phyloP scores from a whole-genome alignment of 2,113 vertebrate genomes.

The Dipodomys stephensi region DNA sequence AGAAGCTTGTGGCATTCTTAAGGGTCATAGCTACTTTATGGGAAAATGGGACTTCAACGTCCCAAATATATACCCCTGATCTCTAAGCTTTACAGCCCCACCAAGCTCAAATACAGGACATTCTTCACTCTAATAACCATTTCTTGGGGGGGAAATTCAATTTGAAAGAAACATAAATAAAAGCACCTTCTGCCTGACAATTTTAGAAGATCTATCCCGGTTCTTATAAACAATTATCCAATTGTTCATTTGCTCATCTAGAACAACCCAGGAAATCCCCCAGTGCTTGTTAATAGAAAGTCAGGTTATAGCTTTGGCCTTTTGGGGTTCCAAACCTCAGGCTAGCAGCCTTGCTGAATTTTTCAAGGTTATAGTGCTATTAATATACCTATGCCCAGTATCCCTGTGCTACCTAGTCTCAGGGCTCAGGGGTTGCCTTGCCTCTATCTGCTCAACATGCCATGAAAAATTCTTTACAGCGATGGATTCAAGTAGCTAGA shows the following conservation, averaged over 20 bases:
- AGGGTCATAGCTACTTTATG: not conserved
- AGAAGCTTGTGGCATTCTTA: not conserved
- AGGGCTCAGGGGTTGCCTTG: not conserved
- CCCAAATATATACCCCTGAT: not conserved
- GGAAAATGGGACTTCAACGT: not conserved
- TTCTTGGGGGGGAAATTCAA: not conserved
- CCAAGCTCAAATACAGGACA: not conserved
- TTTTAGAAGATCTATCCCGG: not conserved
- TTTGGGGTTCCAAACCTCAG: not conserved
- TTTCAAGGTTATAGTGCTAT: not conserved
- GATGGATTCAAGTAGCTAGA: not conserved
- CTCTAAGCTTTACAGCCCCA: not conserved
- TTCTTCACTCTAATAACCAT: not conserved
- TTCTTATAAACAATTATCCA: not conserved
- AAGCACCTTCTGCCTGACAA: not conserved
- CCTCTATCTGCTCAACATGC: conserved; percentile 1
- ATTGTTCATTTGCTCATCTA: not conserved
- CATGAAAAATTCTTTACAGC: conserved; percentile 30
- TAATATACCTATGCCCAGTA: not conserved
- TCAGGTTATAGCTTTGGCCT: not conserved
- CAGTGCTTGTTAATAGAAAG: not conserved
- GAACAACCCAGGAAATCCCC: not conserved
- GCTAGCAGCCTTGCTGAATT: not conserved
- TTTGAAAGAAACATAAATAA: not conserved
- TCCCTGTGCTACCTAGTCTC: not conserved